A percentile compares a stretch with the other conserved stretches of the same genome.
These are phyloP conservation scores for Theodoxus fluviatilis DNA, from an alignment of 2,888 invertebrate species.

Conservation along the genomic window DNA sequence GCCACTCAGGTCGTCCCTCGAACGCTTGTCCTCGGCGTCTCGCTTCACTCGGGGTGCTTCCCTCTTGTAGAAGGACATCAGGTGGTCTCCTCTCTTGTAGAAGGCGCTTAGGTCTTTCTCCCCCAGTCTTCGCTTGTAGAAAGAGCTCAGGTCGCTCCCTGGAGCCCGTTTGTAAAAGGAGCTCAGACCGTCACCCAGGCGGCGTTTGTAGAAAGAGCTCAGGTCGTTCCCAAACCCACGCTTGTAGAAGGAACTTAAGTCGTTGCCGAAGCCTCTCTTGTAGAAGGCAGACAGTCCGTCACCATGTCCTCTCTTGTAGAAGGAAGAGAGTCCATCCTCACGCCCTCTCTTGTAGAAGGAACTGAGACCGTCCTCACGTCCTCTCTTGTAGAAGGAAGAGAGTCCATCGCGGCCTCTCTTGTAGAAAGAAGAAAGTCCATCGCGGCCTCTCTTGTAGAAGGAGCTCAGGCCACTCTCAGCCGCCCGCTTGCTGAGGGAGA, in stretches of 20 bases:
- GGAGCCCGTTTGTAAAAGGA: slow-evolving; percentile 25
- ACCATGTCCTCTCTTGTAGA: slow-evolving; percentile 22
- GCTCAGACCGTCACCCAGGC: slow-evolving; percentile 9
- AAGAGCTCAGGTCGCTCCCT: slow-evolving; percentile 4
- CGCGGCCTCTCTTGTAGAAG: slow-evolving; percentile 24
- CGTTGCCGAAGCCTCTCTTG: slow-evolving; percentile 22
- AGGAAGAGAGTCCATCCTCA: slow-evolving; percentile 3
- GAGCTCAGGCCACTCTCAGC: neutral
- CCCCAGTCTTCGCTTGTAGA: slow-evolving; percentile 15
- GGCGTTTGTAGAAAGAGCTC: slow-evolving; percentile 24
- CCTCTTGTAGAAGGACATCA: slow-evolving; percentile 26
- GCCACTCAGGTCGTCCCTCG: neutral
- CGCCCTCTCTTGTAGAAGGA: slow-evolving; percentile 27
- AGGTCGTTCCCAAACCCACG: slow-evolving; percentile 1
- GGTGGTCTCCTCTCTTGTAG: slow-evolving; percentile 24
- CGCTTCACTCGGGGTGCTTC: slow-evolving; percentile 10
- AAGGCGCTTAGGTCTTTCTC: slow-evolving; percentile 1
- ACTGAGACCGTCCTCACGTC: neutral
- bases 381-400: too few species aligned
- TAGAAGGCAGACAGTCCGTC: slow-evolving; percentile 20
- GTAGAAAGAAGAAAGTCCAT: slow-evolving; percentile 22
- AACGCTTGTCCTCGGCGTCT: slow-evolving; percentile 13
- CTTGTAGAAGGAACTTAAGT: slow-evolving; percentile 28
- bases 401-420: slow-evolving; percentile 19
- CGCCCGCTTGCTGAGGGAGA: slow-evolving; percentile 25